phyloP scores from a whole-genome alignment of 2,888 invertebrate species.

The Drosophila koepferae region DNA sequence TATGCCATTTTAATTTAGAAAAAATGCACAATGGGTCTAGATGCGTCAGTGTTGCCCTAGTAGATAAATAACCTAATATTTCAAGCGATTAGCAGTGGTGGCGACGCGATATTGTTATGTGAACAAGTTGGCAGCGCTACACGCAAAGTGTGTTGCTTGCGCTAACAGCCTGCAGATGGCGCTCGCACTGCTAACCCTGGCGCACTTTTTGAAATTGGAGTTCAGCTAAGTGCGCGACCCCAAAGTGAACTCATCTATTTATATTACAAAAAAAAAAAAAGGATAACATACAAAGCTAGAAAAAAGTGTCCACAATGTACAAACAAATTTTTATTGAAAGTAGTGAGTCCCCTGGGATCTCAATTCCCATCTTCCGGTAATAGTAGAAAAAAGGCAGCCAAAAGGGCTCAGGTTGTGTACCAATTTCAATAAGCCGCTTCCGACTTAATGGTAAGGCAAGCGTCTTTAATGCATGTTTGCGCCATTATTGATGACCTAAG shows the following conservation, averaged over 20 bases:
- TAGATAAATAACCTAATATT: constrained; percentile 26
- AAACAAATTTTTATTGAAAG: constrained; percentile 80
- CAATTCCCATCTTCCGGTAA: constrained; percentile 18
- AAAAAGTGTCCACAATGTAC: constrained; percentile 49
- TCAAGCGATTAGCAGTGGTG: constrained; percentile 19
- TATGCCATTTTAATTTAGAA: constrained; percentile 61
- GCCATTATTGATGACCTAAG: constrained; percentile 79
- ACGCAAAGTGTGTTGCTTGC: constrained; percentile 6
- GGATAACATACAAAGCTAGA: constrained; percentile 5
- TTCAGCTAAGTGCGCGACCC: background rate
- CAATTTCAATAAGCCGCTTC: constrained; percentile 70
- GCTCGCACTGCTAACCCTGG: background rate
- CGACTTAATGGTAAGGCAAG: constrained; percentile 63
- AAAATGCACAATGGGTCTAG: constrained; percentile 58
- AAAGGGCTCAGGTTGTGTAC: constrained; percentile 70
- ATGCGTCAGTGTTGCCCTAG: constrained; percentile 47
- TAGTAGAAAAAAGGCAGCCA: constrained; percentile 17
- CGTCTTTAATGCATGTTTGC: constrained; percentile 67
- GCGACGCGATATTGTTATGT: constrained; percentile 1
- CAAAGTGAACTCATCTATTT: constrained; percentile 27
- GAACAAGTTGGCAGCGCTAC: background rate
- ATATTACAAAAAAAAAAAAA: constrained; percentile 39
- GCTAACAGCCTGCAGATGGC: constrained; percentile 12
- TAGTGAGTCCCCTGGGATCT: constrained; percentile 73
- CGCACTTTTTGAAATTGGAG: constrained; percentile 18